These are phyloP conservation scores for Ia io DNA, from an alignment of 2,113 vertebrate genomes.

Conservation along the genomic window DNA sequence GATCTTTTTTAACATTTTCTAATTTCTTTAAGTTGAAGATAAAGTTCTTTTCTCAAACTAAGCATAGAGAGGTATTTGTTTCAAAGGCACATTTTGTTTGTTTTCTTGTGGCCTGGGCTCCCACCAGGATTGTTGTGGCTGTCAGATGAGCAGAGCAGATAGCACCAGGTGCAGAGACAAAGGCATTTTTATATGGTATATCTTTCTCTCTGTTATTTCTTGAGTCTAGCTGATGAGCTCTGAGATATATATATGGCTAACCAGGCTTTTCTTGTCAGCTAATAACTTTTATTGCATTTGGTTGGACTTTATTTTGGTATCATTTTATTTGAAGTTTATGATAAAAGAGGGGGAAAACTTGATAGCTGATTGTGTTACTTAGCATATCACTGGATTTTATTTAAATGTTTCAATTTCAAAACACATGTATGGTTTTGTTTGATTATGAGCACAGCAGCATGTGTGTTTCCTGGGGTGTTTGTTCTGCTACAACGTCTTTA, in stretches of 20 bases:
- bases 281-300: not conserved
- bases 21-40: not conserved
- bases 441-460: not conserved
- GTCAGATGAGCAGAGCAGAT: too few species aligned
- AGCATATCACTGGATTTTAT: not conserved
- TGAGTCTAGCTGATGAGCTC: not conserved
- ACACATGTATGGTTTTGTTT: not conserved
- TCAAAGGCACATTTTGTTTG: not conserved
- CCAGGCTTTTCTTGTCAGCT: not conserved
- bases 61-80: not conserved
- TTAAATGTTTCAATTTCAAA: not conserved
- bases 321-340: not conserved
- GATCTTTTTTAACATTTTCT: not conserved
- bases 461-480: not conserved
- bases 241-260: not conserved
- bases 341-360: not conserved
- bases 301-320: not conserved
- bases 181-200: fast-evolving
- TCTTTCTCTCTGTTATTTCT: not conserved
- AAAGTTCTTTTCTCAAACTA: not conserved
- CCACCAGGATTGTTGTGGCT: fast-evolving
- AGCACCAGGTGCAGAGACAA: not conserved
- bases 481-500: constrained; percentile 37
- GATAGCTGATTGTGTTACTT: not conserved
- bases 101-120: not conserved